Percentiles rank a stretch among this genome's conserved stretches.
These are phyloP conservation scores for Thalassophryne amazonica DNA, from an alignment of 2,797 vertebrate species.

Conservation along the genomic window DNA sequence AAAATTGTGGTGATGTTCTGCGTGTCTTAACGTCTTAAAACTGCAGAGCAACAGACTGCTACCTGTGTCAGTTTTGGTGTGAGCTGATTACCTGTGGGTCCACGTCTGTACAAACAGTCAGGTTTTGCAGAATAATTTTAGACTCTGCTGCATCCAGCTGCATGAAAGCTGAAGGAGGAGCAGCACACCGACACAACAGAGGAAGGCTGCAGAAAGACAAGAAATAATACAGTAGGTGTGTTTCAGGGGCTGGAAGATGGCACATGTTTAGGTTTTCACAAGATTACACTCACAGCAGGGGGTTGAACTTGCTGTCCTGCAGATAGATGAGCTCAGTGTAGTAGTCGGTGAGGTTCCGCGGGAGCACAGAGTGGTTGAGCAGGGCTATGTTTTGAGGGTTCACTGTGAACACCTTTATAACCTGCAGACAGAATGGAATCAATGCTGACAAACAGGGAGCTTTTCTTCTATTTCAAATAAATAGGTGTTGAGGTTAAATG, in stretches of 20 bases:
- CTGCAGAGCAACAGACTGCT: no score
- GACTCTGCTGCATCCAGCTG: constrained; percentile 40
- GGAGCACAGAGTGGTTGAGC: constrained; percentile 35
- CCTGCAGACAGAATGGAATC: constrained; percentile 18
- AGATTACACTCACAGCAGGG: constrained; percentile 62
- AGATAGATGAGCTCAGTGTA: constrained; percentile 66
- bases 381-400: constrained; percentile 69
- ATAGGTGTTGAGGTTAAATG: neutral
- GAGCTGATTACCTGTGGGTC: constrained; percentile 54
- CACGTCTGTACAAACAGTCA: constrained; percentile 47
- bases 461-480: no score
- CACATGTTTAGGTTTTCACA: no score
- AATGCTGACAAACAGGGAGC: neutral
- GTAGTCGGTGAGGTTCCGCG: constrained; percentile 52
- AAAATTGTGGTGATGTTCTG: no score
- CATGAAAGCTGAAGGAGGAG: constrained; percentile 54
- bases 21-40: no score
- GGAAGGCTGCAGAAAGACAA: constrained; percentile 62
- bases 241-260: no score
- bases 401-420: constrained; percentile 64
- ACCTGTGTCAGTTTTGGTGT: no score
- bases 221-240: neutral
- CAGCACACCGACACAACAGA: constrained; percentile 41
- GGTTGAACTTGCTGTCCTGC: constrained; percentile 65
- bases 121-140: constrained; percentile 22